Base-by-base conservation (phyloP, 2,888 invertebrate genomes). In the Oscheius sp. region DNA sequence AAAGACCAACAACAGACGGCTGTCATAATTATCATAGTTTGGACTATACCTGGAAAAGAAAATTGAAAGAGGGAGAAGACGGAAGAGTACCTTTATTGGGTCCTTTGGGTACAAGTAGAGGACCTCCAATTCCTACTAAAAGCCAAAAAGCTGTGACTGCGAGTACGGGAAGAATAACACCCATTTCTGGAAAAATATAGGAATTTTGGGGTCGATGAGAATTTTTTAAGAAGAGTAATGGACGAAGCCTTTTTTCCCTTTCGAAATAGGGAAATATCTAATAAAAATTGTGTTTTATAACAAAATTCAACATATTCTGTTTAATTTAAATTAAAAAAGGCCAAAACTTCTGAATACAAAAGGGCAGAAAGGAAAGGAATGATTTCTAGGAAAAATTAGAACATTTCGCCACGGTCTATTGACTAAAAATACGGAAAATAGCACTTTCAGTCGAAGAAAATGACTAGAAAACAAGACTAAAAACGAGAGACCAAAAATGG, bases 1-100 rank as follows among this genome's bases (percentile, higher is more conserved):
- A 90, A 90, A 71, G 90, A 72, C 82, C 89, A 90, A 79, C 90
- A 90, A 81, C 89, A 90, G 9, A 88, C 89, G 25, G 90, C 89
- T 41, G 90, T 90, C 83, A 90, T 85, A 12, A 89, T 85, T 73
- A 90, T 85, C 89, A 90, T 90, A 56, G 89, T 88, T 85, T 90
- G 90, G 75, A 90, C 87, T 76, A 90, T 88, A 35, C 90, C 90
- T 89, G 74, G 5, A 52, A 55, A 18, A 13, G n/a, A n/a, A 13
- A 13, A 7, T 49, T 3, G 13, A 5, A n/a, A 13, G 49, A 49
- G 18, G 49, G 3, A 6, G 61, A 18, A 18, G 25, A 18, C 35
- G 23, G n/a, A n/a, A 69, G 69, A 25, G 13, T 27, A 87, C 88
- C 88, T 82, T 84, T 81, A 72, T 88, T 88, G 16, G 87, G 85